These are phyloP conservation scores for Apostichopus japonicus DNA, from an alignment of 35 echinoderm and acorn worm species.

Conservation along the genomic window DNA sequence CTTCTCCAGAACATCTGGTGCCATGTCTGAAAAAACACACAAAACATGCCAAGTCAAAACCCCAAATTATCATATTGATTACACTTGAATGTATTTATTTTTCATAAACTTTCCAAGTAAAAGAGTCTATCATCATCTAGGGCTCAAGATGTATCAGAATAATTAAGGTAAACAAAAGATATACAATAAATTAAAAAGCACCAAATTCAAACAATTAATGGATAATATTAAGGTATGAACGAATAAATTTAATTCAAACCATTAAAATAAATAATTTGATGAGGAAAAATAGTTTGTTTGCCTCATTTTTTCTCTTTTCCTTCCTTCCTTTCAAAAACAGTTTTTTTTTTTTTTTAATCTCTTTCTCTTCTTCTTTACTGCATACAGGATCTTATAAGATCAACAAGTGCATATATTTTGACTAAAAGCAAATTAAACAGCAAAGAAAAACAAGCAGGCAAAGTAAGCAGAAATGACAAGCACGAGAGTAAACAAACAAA, in stretches of 20 bases:
- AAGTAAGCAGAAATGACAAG: not conserved
- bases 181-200: too few relatives aligned
- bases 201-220: too few relatives aligned
- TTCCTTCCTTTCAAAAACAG: not conserved
- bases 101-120: too few relatives aligned
- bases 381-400: not conserved
- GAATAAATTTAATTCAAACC: too few relatives aligned
- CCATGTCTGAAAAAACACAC: constrained; percentile 77
- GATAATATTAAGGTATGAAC: not conserved
- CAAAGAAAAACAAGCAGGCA: not conserved
- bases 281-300: not conserved
- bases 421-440: not conserved
- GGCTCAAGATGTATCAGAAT: too few relatives aligned
- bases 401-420: not conserved
- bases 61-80: too few relatives aligned
- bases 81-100: too few relatives aligned
- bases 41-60: not conserved
- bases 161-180: too few relatives aligned
- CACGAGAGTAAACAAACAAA: not conserved
- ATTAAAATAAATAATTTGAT: too few relatives aligned
- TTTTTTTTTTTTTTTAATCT: not conserved
- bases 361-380: not conserved
- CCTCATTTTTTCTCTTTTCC: not conserved
- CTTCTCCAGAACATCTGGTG: constrained; percentile 92
- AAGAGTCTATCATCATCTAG: too few relatives aligned